Conservation (phyloP, 1,140 invertebrate species). For the Nomia melanderi region DNA sequence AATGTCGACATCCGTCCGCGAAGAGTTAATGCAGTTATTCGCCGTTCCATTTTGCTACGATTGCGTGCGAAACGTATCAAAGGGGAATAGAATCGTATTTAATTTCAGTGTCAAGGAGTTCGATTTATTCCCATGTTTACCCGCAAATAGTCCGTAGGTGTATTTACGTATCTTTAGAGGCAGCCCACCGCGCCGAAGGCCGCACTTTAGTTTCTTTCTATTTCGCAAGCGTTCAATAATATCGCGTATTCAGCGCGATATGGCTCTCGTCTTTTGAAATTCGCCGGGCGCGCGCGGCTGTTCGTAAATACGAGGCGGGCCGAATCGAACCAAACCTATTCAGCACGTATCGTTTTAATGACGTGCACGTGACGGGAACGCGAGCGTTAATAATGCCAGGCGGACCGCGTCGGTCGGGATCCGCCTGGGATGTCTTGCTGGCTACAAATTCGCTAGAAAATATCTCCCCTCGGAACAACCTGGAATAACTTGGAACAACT, state of each 20-base stretch:
- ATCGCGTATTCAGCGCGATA: neutral
- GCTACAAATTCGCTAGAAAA: slow-evolving; percentile 28
- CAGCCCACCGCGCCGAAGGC: no score
- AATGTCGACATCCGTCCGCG: no score
- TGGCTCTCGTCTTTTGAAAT: slow-evolving; percentile 3
- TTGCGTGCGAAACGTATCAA: no score
- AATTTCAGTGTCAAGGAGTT: no score
- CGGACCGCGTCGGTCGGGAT: neutral
- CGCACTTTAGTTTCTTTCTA: neutral
- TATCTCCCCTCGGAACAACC: no score
- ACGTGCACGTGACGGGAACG: slow-evolving; percentile 41
- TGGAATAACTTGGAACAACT: no score
- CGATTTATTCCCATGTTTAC: no score
- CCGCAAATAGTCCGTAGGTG: no score
- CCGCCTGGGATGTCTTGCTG: slow-evolving; percentile 1
- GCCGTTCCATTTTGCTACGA: no score
- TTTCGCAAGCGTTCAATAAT: neutral
- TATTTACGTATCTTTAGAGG: no score
- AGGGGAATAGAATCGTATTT: no score
- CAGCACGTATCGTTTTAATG: slow-evolving; percentile 51
- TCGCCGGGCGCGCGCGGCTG: neutral
- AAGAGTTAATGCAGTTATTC: no score
- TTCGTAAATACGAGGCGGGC: slow-evolving; percentile 1
- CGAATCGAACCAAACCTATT: neutral
- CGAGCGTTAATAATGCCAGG: slow-evolving; percentile 30